Conservation (phyloP, 1,140 invertebrate genomes). For the Pachyrhynchus sulphureomaculatus region DNA sequence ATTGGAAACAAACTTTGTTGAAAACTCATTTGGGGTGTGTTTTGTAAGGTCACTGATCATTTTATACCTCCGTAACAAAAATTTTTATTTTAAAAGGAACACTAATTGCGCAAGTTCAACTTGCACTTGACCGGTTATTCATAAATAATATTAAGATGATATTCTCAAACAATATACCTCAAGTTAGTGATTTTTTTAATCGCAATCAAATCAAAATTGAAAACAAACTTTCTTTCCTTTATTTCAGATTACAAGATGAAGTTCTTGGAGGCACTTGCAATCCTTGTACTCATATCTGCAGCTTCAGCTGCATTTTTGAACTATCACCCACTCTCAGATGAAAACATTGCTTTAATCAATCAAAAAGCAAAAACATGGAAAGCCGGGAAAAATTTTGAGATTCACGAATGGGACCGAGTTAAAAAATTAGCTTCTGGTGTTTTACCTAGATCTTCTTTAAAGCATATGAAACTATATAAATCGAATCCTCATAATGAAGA, state of each 20-base stretch:
- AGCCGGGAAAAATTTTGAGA: conserved; percentile 13
- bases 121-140: too few relatives aligned
- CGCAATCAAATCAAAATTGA: too few relatives aligned
- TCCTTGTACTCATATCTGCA: not conserved
- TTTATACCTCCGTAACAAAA: too few relatives aligned
- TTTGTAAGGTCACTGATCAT: too few relatives aligned
- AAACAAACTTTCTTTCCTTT: not conserved
- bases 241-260: not conserved
- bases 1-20: too few relatives aligned
- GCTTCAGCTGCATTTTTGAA: not conserved
- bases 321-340: conserved; percentile 15
- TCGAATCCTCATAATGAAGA: not conserved
- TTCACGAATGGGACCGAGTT: conserved; percentile 1
- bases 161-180: too few relatives aligned
- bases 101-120: too few relatives aligned
- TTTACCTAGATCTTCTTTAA: not conserved
- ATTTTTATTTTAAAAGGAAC: too few relatives aligned
- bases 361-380: conserved; percentile 15
- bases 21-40: too few relatives aligned
- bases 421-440: conserved; percentile 15
- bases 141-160: too few relatives aligned
- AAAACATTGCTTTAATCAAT: conserved; percentile 16
- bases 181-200: too few relatives aligned
- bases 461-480: too few relatives aligned
- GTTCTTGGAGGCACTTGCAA: not conserved